Evolutionary conservation across 2,888 invertebrate genomes (phyloP).

Genomic region (Diplazon laetatorius): DNA sequence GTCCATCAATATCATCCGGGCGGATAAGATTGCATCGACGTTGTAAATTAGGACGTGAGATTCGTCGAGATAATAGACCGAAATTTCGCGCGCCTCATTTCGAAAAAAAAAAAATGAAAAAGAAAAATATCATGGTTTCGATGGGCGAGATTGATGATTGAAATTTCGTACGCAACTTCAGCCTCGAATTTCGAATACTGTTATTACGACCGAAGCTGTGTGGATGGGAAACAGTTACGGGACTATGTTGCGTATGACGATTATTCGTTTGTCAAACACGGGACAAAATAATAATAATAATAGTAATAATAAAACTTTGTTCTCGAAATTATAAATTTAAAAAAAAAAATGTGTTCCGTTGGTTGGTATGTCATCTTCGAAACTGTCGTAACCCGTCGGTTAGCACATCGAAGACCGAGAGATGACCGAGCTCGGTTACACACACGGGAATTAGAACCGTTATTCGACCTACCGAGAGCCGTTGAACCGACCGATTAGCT

Average conservation of each 20-base stretch:
- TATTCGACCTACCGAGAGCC: constrained; percentile 78
- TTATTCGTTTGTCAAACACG: constrained; percentile 3
- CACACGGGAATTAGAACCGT: constrained; percentile 75
- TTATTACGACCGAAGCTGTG: constrained; percentile 41
- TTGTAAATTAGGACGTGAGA: no score
- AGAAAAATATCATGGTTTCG: no score
- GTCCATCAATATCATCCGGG: no score
- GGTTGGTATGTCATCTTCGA: no score
- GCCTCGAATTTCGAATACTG: constrained; percentile 53
- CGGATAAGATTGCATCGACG: no score
- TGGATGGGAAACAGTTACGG: constrained; percentile 54
- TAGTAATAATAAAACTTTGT: not conserved
- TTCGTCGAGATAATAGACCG: no score
- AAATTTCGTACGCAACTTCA: constrained; percentile 57
- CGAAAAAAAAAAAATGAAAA: no score
- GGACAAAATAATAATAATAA: no score
- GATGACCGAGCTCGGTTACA: constrained; percentile 75
- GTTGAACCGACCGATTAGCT: constrained; percentile 19
- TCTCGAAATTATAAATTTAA: not conserved
- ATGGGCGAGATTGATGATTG: no score
- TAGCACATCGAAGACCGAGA: constrained; percentile 61
- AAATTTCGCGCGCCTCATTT: no score
- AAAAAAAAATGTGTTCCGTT: not conserved
- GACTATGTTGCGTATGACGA: not conserved
- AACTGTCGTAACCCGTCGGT: not conserved